A percentile compares a stretch with the other conserved stretches of the same genome.
Conservation (phyloP, 2,797 vertebrate genomes). For the Adrianichthys oophorus region DNA sequence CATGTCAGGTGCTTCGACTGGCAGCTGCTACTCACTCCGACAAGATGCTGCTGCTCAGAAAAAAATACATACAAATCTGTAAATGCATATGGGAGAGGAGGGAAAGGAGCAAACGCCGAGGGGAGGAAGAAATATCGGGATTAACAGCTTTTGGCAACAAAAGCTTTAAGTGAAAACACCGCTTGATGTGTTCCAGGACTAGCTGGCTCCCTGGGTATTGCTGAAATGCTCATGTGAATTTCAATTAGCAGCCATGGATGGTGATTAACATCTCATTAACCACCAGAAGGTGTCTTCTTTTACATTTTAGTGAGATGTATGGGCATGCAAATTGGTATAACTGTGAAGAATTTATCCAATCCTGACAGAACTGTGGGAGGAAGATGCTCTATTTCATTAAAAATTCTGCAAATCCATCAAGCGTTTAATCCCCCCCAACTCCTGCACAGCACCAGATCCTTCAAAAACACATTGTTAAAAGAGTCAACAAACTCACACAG, state of each 20-base stretch:
- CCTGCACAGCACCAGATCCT: background rate
- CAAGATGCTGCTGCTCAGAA: constrained; percentile 1
- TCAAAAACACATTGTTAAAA: background rate
- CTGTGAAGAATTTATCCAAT: background rate
- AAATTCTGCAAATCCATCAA: constrained; percentile 15
- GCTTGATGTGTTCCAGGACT: constrained; percentile 14
- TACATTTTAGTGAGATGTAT: constrained; percentile 5
- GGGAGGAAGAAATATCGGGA: constrained; percentile 9
- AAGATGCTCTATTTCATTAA: constrained; percentile 7
- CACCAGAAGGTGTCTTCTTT: background rate
- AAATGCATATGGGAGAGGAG: constrained; percentile 8
- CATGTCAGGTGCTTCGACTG: constrained; percentile 22
- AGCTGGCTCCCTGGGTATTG: constrained; percentile 17
- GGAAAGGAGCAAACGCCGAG: background rate
- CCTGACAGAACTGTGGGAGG: constrained; percentile 5
- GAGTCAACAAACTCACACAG: background rate
- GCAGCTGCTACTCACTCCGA: constrained; percentile 15
- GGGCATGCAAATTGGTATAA: constrained; percentile 2
- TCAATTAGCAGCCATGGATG: constrained; percentile 15
- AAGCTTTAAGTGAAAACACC: constrained; percentile 8
- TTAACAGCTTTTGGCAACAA: constrained; percentile 5
- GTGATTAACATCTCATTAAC: constrained; percentile 32
- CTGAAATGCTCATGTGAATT: constrained; percentile 18
- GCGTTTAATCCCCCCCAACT: background rate
- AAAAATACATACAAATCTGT: constrained; percentile 20